These are phyloP conservation scores for Dolomedes plantarius DNA, from an alignment of 2,888 invertebrate genomes.

Conservation along the genomic window DNA sequence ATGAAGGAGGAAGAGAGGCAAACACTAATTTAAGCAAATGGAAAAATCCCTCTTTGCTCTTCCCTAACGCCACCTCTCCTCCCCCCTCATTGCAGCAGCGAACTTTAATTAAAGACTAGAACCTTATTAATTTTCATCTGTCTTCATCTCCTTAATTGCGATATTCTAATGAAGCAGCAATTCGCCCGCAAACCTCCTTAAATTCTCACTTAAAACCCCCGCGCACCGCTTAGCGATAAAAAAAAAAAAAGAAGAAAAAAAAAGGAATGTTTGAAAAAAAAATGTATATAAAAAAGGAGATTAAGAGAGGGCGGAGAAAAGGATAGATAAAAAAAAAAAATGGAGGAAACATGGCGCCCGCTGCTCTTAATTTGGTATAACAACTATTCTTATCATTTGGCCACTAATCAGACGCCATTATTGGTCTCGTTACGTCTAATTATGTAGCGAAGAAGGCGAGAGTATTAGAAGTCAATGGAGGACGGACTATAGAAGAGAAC, in stretches of 20 bases:
- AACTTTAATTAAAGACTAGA: slow-evolving; percentile 68
- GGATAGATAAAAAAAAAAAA: slow-evolving; percentile 21
- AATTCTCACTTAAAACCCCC: slow-evolving; percentile 61
- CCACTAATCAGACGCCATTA: slow-evolving; percentile 67
- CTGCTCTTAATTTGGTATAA: slow-evolving; percentile 66
- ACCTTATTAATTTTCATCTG: slow-evolving; percentile 71
- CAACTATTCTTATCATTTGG: slow-evolving; percentile 63
- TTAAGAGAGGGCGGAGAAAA: slow-evolving; percentile 14
- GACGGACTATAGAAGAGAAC: background rate
- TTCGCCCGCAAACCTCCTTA: slow-evolving; percentile 45
- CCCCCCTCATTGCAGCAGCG: slow-evolving; percentile 30
- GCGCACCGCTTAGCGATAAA: background rate
- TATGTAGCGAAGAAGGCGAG: slow-evolving; percentile 53
- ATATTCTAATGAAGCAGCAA: slow-evolving; percentile 62
- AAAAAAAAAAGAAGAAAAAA: background rate
- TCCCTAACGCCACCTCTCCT: background rate
- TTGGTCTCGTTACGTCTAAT: slow-evolving; percentile 69
- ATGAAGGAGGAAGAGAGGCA: slow-evolving; percentile 27
- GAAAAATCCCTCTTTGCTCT: slow-evolving; percentile 57
- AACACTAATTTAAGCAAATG: slow-evolving; percentile 70
- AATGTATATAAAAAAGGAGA: slow-evolving; percentile 29
- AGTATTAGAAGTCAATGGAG: slow-evolving; percentile 57
- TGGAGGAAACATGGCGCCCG: slow-evolving; percentile 44
- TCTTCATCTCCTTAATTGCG: slow-evolving; percentile 65
- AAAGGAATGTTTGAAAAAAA: slow-evolving; percentile 9